phyloP scores from a whole-genome alignment of 2,797 vertebrate genomes.

The Hippopotamyrus pictus region DNA sequence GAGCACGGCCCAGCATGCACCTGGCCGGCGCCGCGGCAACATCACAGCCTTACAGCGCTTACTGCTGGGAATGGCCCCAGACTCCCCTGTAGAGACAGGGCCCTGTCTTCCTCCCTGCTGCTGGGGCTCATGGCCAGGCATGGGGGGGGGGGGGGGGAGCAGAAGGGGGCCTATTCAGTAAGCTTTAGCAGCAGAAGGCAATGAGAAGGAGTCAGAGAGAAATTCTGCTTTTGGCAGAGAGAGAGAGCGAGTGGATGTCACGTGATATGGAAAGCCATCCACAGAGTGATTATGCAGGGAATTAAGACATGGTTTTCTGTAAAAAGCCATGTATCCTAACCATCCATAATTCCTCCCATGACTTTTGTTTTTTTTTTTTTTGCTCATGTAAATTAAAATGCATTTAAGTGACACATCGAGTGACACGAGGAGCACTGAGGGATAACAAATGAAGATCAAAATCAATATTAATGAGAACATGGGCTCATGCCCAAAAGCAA shows the following conservation, averaged over 20 bases:
- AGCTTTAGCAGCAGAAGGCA: constrained; percentile 27
- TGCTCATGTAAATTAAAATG: constrained; percentile 21
- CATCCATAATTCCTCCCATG: constrained; percentile 1
- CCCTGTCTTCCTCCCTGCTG: neutral
- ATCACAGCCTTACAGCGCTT: constrained; percentile 21
- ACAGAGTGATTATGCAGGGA: neutral
- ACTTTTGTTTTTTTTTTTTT: constrained; percentile 19
- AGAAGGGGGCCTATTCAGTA: constrained; percentile 19
- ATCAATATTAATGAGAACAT: constrained; percentile 3
- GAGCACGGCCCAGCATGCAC: constrained; percentile 35
- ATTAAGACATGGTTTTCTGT: constrained; percentile 30
- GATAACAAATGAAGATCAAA: constrained; percentile 4
- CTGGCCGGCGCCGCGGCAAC: constrained; percentile 21
- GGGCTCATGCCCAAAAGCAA: neutral
- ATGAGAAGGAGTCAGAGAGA: constrained; percentile 29
- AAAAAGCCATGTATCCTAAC: constrained; percentile 18
- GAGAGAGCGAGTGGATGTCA: neutral
- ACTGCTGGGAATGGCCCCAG: neutral
- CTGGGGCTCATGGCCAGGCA: neutral
- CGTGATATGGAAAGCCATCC: neutral
- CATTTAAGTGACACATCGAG: neutral
- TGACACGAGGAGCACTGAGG: neutral
- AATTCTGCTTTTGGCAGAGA: neutral
- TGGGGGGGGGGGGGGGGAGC: neutral
- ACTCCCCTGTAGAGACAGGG: neutral